Conservation (phyloP, 2,113 vertebrate genomes). For the Ginglymostoma cirratum region DNA sequence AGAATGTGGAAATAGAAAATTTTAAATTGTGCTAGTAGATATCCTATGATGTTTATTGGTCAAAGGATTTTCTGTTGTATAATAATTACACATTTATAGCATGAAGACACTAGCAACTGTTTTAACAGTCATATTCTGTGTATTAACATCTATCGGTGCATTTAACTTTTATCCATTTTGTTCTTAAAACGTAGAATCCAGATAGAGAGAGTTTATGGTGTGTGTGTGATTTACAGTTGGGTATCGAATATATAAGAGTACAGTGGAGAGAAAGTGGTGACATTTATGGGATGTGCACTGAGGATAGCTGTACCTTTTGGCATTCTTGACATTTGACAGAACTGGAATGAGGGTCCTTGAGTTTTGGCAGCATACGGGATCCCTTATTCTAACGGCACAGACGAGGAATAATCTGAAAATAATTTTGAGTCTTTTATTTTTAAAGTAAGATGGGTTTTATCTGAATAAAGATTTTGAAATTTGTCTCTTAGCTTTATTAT, state of each 20-base stretch:
- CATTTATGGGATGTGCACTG: no score
- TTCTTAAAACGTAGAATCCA: background rate
- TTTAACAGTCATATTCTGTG: background rate
- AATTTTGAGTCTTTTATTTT: no score
- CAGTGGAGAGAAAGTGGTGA: background rate
- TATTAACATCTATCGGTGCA: background rate
- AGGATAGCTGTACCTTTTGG: no score
- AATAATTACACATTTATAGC: background rate
- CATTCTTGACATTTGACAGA: no score
- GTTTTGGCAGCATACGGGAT: no score
- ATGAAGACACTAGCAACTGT: background rate
- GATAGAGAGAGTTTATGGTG: background rate
- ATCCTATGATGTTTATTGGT: background rate
- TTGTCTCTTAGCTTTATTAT: no score
- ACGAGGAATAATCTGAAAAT: no score
- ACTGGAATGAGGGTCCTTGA: no score
- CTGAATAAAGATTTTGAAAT: no score
- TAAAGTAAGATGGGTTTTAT: no score
- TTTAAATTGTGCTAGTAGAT: background rate
- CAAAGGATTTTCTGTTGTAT: background rate
- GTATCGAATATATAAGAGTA: background rate
- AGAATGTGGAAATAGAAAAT: background rate
- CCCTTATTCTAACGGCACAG: no score
- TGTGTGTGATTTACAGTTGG: background rate
- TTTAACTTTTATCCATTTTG: background rate